Evolutionary conservation across 1,140 invertebrate genomes (phyloP), one percentile per base, ranked within the genome.

Genomic region (Orchesella cincta): DNA sequence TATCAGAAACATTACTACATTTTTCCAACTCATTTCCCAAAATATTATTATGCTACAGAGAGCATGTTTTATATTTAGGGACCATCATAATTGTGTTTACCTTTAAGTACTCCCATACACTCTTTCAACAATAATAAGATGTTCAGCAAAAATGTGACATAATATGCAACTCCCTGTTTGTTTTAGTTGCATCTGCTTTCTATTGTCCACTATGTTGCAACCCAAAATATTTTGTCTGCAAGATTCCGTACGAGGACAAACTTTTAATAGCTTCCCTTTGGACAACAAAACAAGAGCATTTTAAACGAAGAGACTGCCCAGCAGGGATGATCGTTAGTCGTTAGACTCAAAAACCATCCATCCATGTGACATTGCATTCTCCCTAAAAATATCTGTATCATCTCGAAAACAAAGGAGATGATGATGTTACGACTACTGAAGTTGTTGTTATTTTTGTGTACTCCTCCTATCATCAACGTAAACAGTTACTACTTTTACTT

Each of bases 281-380:
- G 26, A 67, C 62, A 18, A 5, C 14, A 67, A 26, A 8, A 33
- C 5, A 62, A 5, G 31, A 67, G 26, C 33, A n/a, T 67, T 29
- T 67, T 67, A 33, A 67, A 67, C 2, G 29, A 67, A 14, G 29
- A 26, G 62, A 67, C 28, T 67, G 62, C 62, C 62, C 62, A 67
- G 62, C 62, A 33, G 62, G 62, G 62, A n/a, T 67, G 62, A 67
- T 67, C 62, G 62, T 67, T 67, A 67, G 62, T 67, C 31, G 62
- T 67, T 67, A 31, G 62, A 31, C 62, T 33, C 62, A 8, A 46
- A 46, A 31, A 29, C 23, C 62, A 67, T 67, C 62, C 62, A 67
- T 67, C 31, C 62, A 67, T 67, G 62, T 31, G 62, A 67, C 31
- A 29, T 67, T 8, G 8, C 54, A 62, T 62, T 62, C n/a, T 33